phyloP scores from a whole-genome alignment of 64 coral and sea anemone genomes.

The Hydrozoanthus tunicans region DNA sequence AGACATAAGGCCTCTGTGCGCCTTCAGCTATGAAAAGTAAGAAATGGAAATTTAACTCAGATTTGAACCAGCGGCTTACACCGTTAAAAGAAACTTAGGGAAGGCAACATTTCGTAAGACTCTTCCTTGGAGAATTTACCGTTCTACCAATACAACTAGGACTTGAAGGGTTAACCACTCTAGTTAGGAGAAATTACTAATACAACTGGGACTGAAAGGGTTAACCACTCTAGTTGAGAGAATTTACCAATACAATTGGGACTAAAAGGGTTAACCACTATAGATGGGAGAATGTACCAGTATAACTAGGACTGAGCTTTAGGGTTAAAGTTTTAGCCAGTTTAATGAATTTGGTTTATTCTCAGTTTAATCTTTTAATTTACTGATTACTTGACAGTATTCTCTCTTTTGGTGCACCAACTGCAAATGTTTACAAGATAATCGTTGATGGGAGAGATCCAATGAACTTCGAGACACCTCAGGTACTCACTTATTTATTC shows the following conservation, averaged over 20 bases:
- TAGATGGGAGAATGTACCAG: no score
- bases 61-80: no score
- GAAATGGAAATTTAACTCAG: neutral
- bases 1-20: slow-evolving; percentile 82
- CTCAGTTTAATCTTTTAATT: slow-evolving; percentile 13
- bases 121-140: neutral
- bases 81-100: no score
- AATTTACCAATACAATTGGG: no score
- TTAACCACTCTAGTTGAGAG: no score
- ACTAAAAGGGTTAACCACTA: no score
- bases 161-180: no score
- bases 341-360: neutral
- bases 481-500: slow-evolving; percentile 47
- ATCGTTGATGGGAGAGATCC: slow-evolving; percentile 84
- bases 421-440: slow-evolving; percentile 92
- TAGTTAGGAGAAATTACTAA: no score
- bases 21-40: slow-evolving; percentile 96
- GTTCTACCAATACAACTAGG: no score
- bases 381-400: slow-evolving; percentile 65
- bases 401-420: slow-evolving; percentile 97
- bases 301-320: neutral
- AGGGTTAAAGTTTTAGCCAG: neutral
- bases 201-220: no score
- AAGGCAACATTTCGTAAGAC: neutral
- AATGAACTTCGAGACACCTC: slow-evolving; percentile 91